These are phyloP conservation scores for Aurelia sp. DNA, from an alignment of 30 jellyfish, hydroid and myxozoan species.

Conservation along the genomic window DNA sequence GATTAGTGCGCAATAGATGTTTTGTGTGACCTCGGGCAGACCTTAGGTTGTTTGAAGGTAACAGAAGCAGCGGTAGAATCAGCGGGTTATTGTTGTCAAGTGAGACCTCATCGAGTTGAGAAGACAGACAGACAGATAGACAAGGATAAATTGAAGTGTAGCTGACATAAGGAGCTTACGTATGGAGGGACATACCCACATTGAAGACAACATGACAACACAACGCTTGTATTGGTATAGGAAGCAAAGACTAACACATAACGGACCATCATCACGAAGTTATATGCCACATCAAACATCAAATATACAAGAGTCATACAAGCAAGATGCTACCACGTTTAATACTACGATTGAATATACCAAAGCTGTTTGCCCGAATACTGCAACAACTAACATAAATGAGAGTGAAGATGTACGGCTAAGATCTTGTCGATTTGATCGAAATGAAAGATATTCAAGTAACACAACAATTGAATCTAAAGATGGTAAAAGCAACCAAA, in stretches of 20 bases:
- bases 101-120: too few relatives aligned
- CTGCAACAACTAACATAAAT: not conserved
- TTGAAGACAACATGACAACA: conserved; percentile 79
- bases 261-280: conserved; percentile 57
- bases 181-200: conserved; percentile 66
- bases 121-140: too few relatives aligned
- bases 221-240: conserved; percentile 84
- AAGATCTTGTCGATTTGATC: conserved; percentile 74
- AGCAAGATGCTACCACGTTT: conserved; percentile 27
- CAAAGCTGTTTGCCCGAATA: conserved; percentile 1
- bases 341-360: conserved; percentile 7
- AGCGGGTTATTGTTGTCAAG: too few relatives aligned
- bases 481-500: conserved; percentile 25
- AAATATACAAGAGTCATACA: conserved; percentile 35
- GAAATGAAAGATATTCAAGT: conserved; percentile 16
- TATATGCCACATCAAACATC: conserved; percentile 49
- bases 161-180: not conserved
- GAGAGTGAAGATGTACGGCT: conserved; percentile 32
- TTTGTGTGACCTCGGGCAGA: too few relatives aligned
- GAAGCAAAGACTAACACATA: conserved; percentile 76
- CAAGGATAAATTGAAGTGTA: too few relatives aligned
- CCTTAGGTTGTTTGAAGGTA: too few relatives aligned
- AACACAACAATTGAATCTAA: conserved; percentile 14
- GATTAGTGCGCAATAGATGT: not conserved
- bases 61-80: too few relatives aligned